Evolutionary conservation across 2,797 vertebrate species (phyloP).

Genomic region (Brachymystax lenok): DNA sequence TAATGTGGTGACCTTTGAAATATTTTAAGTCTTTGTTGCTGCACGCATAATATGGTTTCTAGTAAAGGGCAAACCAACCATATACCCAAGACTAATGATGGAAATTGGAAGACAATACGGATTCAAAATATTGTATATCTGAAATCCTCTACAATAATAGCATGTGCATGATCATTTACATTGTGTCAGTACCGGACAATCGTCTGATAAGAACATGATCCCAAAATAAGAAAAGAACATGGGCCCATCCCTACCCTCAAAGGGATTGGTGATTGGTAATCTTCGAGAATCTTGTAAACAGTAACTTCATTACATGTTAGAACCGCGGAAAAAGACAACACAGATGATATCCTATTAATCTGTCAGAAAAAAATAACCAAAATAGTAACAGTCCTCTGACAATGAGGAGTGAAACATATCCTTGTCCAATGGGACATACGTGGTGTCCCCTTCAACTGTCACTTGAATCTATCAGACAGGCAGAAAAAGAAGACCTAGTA

Average conservation of each 20-base stretch:
- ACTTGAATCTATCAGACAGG: not conserved
- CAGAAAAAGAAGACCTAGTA: not conserved
- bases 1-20: slow-evolving; percentile 58
- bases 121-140: too few relatives aligned
- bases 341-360: not conserved
- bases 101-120: not conserved
- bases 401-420: too few relatives aligned
- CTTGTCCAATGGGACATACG: too few relatives aligned
- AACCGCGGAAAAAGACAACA: not conserved
- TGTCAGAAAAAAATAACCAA: not conserved
- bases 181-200: not conserved
- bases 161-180: not conserved
- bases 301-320: not conserved
- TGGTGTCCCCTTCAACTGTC: too few relatives aligned
- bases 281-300: not conserved
- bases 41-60: not conserved
- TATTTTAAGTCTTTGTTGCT: slow-evolving; percentile 29
- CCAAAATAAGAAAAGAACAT: not conserved
- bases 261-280: not conserved
- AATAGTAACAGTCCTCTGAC: too few relatives aligned
- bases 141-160: not conserved
- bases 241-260: not conserved
- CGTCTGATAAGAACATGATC: not conserved
- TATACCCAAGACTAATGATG: not conserved
- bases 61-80: not conserved